Evolutionary conservation across 2,797 vertebrate genomes (phyloP), one percentile per base, ranked within the genome.

Genomic region (Sebastolobus alascanus): DNA sequence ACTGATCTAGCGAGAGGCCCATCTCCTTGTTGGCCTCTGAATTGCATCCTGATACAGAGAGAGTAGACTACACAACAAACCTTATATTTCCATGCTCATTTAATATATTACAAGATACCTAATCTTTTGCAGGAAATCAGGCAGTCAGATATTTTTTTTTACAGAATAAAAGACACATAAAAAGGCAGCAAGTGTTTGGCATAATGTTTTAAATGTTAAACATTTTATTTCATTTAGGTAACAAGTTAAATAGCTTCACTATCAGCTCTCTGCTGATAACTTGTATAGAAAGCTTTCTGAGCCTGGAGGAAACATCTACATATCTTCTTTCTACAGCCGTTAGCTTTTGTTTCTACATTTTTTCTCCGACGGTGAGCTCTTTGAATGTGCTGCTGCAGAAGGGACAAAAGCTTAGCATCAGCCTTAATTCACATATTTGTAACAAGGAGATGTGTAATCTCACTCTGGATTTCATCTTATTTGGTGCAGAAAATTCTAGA

Each of bases 371-470:
- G 2, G 25, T 68, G 55, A 78, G 27, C 35, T 82, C 22, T 77
- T 52, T 84, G 27, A 43, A 66, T 67, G 56, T 75, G 59, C 68
- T 84, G 55, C 65, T 66, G 75, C 25, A 74, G 60, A 78, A 55
- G 12, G 18, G 74, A 86, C 65, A 66, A 77, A 87, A 84, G 46
- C 65, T 80, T 76, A 82, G 67, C 54, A 50, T 73, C 67, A 82
- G 83, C 86, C 70, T 87, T 84, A 80, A 84, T 70, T 80, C 43
- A 77, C 63, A 74, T 35, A 50, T 73, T 79, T 82, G n/a, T 81
- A 71, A 77, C 50, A 74, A 71, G 56, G 60, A 79, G 72, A 33
- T 75, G 8, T 59, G 12, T 22, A 43, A 22, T 69, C 40, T 69
- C 33, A 74, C 8, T 63, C 37, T 63, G 3, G 54, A 72, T 37